Evolutionary conservation across 64 coral and sea anemone genomes (phyloP).

Genomic region (Actinia equina): DNA sequence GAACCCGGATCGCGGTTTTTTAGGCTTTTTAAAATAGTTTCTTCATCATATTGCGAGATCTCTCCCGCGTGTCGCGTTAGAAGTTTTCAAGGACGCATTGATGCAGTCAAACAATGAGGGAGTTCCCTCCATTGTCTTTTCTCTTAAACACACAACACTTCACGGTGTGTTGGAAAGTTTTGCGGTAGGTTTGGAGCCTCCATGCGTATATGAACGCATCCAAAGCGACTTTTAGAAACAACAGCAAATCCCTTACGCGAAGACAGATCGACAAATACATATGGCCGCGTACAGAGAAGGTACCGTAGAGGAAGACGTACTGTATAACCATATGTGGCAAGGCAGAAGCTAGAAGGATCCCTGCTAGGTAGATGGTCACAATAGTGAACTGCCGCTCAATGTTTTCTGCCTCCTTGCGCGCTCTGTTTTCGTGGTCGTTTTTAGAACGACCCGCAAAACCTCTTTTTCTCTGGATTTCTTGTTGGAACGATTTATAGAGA

Average conservation of each 20-base stretch:
- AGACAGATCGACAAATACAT: conserved; percentile 47
- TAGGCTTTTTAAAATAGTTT: too few relatives aligned
- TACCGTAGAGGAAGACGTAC: conserved; percentile 35
- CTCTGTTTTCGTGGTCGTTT: background rate
- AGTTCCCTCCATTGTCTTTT: background rate
- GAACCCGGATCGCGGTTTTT: too few relatives aligned
- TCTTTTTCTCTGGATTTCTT: conserved; percentile 37
- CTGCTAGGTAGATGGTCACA: conserved; percentile 78
- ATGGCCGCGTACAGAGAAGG: conserved; percentile 2
- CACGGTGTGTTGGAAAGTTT: conserved; percentile 30
- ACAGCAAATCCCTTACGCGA: conserved; percentile 64
- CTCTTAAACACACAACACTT: background rate
- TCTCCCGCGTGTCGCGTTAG: too few relatives aligned
- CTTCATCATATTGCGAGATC: too few relatives aligned
- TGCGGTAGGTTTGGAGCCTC: conserved; percentile 64
- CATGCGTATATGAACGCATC: conserved; percentile 90
- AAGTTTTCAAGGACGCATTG: too few relatives aligned
- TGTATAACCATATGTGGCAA: conserved; percentile 74
- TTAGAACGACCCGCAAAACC: background rate
- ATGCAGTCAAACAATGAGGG: background rate
- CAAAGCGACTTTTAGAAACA: conserved; percentile 80
- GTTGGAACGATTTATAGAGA: conserved; percentile 54
- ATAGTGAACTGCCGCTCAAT: conserved; percentile 79
- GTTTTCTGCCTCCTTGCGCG: conserved; percentile 26
- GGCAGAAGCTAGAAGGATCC: conserved; percentile 65